Evolutionary conservation across 2,797 vertebrate genomes (phyloP).

Genomic region (Poecilia gillii): DNA sequence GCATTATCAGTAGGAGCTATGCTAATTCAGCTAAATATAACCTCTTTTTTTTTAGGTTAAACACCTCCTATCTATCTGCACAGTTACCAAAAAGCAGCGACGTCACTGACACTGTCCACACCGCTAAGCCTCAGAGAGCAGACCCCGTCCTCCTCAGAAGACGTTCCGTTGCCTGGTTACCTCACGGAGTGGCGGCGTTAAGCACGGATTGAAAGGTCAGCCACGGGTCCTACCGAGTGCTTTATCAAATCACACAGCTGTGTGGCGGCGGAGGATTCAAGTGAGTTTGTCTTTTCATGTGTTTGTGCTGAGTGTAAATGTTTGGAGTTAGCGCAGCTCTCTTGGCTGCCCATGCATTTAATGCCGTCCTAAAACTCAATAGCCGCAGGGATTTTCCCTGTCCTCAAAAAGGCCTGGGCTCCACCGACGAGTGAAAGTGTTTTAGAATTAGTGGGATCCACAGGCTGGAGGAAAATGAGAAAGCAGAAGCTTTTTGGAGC

Average conservation of each 20-base stretch:
- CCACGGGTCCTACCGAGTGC: slow-evolving; percentile 60
- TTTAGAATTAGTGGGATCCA: slow-evolving; percentile 22
- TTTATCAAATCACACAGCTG: slow-evolving; percentile 72
- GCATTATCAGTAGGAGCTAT: slow-evolving; percentile 21
- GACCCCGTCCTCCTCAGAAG: slow-evolving; percentile 51
- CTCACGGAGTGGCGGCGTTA: slow-evolving; percentile 46
- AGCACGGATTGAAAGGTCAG: slow-evolving; percentile 66
- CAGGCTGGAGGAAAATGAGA: not conserved
- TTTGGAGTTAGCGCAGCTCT: slow-evolving; percentile 23
- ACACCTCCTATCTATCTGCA: slow-evolving; percentile 24
- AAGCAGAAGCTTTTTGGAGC: slow-evolving; percentile 26
- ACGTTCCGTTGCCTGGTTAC: slow-evolving; percentile 64
- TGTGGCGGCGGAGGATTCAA: slow-evolving; percentile 40
- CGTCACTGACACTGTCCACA: slow-evolving; percentile 24
- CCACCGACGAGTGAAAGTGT: slow-evolving; percentile 20
- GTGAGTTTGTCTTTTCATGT: slow-evolving; percentile 3
- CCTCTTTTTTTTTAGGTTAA: not conserved
- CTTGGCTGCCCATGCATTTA: slow-evolving; percentile 33
- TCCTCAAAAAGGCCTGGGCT: slow-evolving; percentile 10
- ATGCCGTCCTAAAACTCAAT: slow-evolving; percentile 41
- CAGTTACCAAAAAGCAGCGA: slow-evolving; percentile 45
- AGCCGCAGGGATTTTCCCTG: slow-evolving; percentile 21
- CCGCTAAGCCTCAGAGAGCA: slow-evolving; percentile 32
- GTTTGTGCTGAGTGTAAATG: slow-evolving; percentile 21
- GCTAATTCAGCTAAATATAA: slow-evolving; percentile 7